Evolutionary conservation across 2,888 invertebrate genomes (phyloP).

Genomic region (Callimorpha dominula): DNA sequence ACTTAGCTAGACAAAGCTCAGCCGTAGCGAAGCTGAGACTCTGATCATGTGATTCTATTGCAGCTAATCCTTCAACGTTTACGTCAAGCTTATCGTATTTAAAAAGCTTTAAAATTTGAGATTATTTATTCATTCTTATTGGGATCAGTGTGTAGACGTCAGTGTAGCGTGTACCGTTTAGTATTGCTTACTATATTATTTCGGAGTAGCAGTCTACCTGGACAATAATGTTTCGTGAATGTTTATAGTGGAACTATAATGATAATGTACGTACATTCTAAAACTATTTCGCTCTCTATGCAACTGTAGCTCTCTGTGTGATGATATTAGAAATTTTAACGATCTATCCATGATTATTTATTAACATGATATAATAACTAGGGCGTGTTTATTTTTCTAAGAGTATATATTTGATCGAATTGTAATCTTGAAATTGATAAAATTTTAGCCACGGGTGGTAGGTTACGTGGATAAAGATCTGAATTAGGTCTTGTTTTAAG

Average conservation of each 20-base stretch:
- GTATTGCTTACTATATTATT: slow-evolving; percentile 56
- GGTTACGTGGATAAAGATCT: slow-evolving; percentile 28
- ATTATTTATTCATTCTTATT: slow-evolving; percentile 82
- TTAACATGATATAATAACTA: slow-evolving; percentile 40
- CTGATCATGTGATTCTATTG: slow-evolving; percentile 64
- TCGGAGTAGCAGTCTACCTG: slow-evolving; percentile 64
- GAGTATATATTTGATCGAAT: slow-evolving; percentile 43
- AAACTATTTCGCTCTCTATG: slow-evolving; percentile 75
- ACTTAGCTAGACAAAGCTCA: slow-evolving; percentile 71
- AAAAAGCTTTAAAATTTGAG: slow-evolving; percentile 83
- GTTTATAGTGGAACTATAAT: slow-evolving; percentile 49
- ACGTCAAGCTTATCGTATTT: slow-evolving; percentile 76
- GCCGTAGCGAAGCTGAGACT: slow-evolving; percentile 48
- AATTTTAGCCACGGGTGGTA: slow-evolving; percentile 28
- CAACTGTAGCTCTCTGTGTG: slow-evolving; percentile 71
- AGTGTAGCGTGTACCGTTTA: slow-evolving; percentile 60
- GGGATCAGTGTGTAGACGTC: slow-evolving; percentile 66
- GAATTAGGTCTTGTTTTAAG: slow-evolving; percentile 25
- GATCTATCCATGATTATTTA: slow-evolving; percentile 48
- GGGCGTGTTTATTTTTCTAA: slow-evolving; percentile 60
- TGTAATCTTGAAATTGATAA: slow-evolving; percentile 40
- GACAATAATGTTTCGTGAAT: slow-evolving; percentile 73
- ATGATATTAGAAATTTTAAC: slow-evolving; percentile 52
- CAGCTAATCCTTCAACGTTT: slow-evolving; percentile 62
- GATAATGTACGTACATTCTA: slow-evolving; percentile 54